Conservation (phyloP, 2,797 vertebrate genomes). For the Hippocampus kuda region DNA sequence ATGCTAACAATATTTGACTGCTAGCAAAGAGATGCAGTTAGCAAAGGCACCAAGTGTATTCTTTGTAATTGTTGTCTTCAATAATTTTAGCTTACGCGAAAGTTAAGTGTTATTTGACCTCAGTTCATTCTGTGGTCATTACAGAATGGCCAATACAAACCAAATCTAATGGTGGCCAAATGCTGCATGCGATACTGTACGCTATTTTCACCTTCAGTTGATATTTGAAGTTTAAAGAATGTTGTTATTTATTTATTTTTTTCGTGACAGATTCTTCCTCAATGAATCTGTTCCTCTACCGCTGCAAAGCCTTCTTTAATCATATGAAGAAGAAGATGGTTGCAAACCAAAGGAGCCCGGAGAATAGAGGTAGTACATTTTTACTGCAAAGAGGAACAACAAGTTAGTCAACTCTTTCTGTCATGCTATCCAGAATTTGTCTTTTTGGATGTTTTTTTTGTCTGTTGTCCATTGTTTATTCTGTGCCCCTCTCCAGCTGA, state of each 20-base stretch:
- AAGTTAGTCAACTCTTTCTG: background rate
- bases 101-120: background rate
- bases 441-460: conserved; percentile 3
- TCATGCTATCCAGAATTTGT: background rate
- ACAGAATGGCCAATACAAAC: background rate
- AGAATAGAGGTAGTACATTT: conserved; percentile 25
- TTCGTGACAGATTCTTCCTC: conserved; percentile 48
- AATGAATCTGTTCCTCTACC: conserved; percentile 62
- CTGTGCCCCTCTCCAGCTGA: conserved; percentile 38
- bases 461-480: conserved; percentile 39
- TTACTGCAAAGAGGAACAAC: background rate
- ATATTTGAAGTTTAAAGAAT: background rate
- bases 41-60: too few species aligned
- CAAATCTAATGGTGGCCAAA: background rate
- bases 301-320: conserved; percentile 62
- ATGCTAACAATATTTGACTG: too few species aligned
- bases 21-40: too few species aligned
- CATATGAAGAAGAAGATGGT: conserved; percentile 53
- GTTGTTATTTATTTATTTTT: background rate
- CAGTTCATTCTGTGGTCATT: background rate
- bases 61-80: too few species aligned
- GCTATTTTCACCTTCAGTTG: background rate
- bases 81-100: too few species aligned
- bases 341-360: conserved; percentile 21
- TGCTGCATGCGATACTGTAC: background rate